Evolutionary conservation across 1,140 invertebrate genomes (phyloP).

Genomic region (Aphidius ervi): DNA sequence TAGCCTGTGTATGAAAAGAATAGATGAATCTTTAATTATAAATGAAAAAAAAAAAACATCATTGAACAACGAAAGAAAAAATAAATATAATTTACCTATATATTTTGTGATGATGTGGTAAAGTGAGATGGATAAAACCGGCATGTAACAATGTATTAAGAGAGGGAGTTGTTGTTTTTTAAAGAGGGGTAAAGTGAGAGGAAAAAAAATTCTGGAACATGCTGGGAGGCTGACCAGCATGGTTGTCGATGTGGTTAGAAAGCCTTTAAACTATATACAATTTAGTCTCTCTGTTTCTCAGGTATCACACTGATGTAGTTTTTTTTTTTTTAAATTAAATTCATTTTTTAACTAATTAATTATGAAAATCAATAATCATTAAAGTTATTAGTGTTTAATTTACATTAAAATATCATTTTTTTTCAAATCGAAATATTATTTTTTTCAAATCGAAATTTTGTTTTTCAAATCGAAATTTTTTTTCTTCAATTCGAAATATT

Average conservation of each 20-base stretch:
- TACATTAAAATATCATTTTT: too few relatives aligned
- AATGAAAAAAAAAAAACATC: too few relatives aligned
- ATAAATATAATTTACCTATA: neutral
- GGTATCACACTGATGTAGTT: neutral
- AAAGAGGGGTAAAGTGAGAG: constrained; percentile 5
- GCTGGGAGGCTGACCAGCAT: constrained; percentile 3
- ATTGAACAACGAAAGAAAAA: neutral
- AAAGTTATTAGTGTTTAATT: too few relatives aligned
- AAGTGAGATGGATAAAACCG: neutral
- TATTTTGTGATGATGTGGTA: neutral
- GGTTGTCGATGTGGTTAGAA: constrained; percentile 36
- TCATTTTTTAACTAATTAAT: too few relatives aligned
- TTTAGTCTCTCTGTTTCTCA: constrained; percentile 4
- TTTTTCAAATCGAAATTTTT: too few relatives aligned
- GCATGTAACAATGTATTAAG: neutral
- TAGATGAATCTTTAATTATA: too few relatives aligned
- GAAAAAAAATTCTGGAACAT: constrained; percentile 15
- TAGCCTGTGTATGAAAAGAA: too few relatives aligned
- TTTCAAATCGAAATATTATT: too few relatives aligned
- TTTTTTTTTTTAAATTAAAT: too few relatives aligned
- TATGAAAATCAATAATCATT: too few relatives aligned
- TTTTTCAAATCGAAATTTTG: too few relatives aligned
- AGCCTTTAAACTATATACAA: constrained; percentile 29
- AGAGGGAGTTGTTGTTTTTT: constrained; percentile 2
- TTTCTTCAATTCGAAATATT: too few relatives aligned